A percentile compares a stretch with the other conserved stretches of the same genome.
phyloP scores from a whole-genome alignment of 2,797 vertebrate genomes.

The Megalops cyprinoides region DNA sequence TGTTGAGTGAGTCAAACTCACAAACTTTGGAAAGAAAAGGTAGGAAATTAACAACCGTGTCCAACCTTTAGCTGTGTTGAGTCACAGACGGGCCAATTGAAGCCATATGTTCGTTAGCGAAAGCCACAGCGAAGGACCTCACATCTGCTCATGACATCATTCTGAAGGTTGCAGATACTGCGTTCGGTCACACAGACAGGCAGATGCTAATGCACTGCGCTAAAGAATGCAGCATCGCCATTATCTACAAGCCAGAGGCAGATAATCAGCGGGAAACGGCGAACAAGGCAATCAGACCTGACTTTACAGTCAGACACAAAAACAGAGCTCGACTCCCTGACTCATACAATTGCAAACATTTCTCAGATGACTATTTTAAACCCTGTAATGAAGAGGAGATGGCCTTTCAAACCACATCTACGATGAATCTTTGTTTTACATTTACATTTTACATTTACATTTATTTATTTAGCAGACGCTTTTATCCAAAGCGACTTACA shows the following conservation, averaged over 20 bases:
- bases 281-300: neutral
- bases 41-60: slow-evolving; percentile 8
- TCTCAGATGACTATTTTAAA: slow-evolving; percentile 1
- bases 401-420: neutral
- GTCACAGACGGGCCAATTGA: neutral
- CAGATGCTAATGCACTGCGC: neutral
- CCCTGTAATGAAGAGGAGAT: slow-evolving; percentile 9
- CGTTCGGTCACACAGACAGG: neutral
- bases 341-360: neutral
- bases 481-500: too few relatives aligned
- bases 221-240: too few relatives aligned
- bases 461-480: too few relatives aligned
- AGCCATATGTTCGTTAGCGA: neutral
- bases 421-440: neutral
- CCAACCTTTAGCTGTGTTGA: neutral
- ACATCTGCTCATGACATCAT: neutral
- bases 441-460: too few relatives aligned
- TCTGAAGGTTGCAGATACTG: neutral
- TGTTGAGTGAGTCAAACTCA: neutral
- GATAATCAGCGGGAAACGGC: neutral
- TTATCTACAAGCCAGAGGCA: neutral
- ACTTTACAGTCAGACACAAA: neutral
- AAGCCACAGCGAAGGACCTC: neutral
- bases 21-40: neutral
- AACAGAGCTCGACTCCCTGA: neutral